Percentiles rank a stretch among this genome's conserved stretches.
phyloP scores from a whole-genome alignment of 2,113 vertebrate genomes.

The Oxyura jamaicensis region DNA sequence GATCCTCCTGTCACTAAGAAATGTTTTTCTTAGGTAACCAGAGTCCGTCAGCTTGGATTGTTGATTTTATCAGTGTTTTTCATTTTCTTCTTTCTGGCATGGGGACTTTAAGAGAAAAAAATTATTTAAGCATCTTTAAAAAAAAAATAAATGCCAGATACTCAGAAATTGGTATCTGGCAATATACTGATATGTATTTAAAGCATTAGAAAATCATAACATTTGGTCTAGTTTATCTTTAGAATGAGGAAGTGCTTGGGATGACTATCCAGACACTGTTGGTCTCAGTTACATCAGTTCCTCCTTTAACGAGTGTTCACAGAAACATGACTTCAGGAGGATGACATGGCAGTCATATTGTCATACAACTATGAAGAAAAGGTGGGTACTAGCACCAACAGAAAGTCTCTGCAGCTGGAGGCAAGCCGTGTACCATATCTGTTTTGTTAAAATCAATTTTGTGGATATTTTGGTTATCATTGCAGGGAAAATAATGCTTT shows the following conservation, averaged over 20 bases:
- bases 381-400: background rate
- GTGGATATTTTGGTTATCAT: slow-evolving; percentile 1
- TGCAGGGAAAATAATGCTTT: background rate
- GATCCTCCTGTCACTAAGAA: background rate
- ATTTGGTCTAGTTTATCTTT: slow-evolving; percentile 24
- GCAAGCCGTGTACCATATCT: background rate
- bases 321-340: background rate
- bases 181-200: background rate
- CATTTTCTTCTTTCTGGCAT: background rate
- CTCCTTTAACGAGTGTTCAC: background rate
- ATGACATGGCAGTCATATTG: background rate
- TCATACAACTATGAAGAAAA: background rate
- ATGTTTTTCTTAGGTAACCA: background rate
- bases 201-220: background rate
- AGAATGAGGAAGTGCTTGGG: background rate
- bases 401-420: background rate
- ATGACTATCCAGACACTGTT: background rate
- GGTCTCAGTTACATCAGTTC: slow-evolving; percentile 19
- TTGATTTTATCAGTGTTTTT: background rate
- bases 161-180: background rate
- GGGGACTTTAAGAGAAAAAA: background rate
- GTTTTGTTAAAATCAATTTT: slow-evolving; percentile 9
- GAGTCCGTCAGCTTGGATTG: background rate
- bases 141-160: background rate
- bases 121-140: background rate